Evolutionary conservation across 2,888 invertebrate genomes (phyloP), one percentile per base, ranked within the genome.

Genomic region (Nysson spinosus): DNA sequence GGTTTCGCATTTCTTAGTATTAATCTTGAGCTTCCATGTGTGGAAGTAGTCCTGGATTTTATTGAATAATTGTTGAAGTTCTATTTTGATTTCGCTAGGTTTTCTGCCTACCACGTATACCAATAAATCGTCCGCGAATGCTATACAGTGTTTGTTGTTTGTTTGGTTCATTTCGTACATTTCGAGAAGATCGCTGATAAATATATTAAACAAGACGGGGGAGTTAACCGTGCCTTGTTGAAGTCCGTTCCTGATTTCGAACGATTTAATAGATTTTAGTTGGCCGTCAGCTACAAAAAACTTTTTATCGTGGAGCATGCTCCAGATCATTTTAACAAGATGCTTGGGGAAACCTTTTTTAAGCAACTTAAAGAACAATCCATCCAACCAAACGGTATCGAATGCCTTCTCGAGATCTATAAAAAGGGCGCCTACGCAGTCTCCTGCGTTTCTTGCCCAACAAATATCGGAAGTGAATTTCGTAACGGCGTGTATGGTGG

Each of bases 321-420:
- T 11, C 32, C 32, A 46, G 5, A 46, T 46, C 3, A 46, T 6
- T 46, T 46, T 46, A 2, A 46, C 3, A 3, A 46, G 14, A 12
- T 1, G 14, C 7, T 2, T 5, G 0, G 9, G 46, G 4, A 46
- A 63, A 69, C 19, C 70, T 77, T 16, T 82, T 80, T 20, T 46
- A 9, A 28, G 3, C 9, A 66, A 17, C 46, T 49, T 57, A 11
- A 42, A 50, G n/a, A 64, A 32, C 0, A 64, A 37, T 0, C 58
- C 64, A 2, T 65, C 46, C 3, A 64, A 28, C 72, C 66, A 72
- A 0, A 72, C 56, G 0, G 68, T 39, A 7, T 68, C 68, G 3
- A 69, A 69, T 0, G 61, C 64, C 26, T 68, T 67, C 14, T 69
- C 64, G 0, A 72, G 11, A 2, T 68, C 65, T 3, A 69, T 52